A percentile compares a stretch with the other conserved stretches of the same genome.
These are phyloP conservation scores for Pristionchus exspectatus DNA, from an alignment of 2,888 invertebrate species.

Conservation along the genomic window DNA sequence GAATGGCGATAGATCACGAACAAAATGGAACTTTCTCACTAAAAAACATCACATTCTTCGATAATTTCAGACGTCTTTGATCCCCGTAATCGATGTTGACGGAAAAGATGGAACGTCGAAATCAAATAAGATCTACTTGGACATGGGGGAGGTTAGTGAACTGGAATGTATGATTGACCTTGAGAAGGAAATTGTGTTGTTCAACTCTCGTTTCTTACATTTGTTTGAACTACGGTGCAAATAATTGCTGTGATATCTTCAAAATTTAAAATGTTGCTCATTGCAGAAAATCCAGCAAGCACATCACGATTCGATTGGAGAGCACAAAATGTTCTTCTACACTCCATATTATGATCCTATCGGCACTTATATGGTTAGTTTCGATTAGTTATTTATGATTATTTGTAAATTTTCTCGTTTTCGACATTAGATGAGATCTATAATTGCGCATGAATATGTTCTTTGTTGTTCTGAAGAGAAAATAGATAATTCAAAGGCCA, in stretches of 20 bases:
- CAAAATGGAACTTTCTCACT: too few relatives aligned
- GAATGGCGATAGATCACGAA: too few relatives aligned
- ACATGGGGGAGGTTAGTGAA: constrained; percentile 21
- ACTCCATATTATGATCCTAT: constrained; percentile 3
- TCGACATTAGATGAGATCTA: background rate
- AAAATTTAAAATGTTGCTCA: background rate
- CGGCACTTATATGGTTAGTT: constrained; percentile 27
- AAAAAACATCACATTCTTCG: background rate
- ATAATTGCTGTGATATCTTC: too few relatives aligned
- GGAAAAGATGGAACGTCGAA: constrained; percentile 21
- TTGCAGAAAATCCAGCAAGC: background rate
- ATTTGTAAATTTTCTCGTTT: background rate
- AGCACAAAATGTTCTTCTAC: constrained; percentile 37
- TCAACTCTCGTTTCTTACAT: background rate
- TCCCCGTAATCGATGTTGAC: background rate
- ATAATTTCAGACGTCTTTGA: constrained; percentile 2
- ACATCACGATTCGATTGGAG: constrained; percentile 7
- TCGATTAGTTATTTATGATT: background rate
- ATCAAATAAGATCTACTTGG: background rate
- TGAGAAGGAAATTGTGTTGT: background rate
- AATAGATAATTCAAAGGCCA: background rate
- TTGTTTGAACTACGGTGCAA: too few relatives aligned
- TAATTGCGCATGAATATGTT: background rate
- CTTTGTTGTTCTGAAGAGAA: background rate
- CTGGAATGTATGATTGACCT: background rate